Conservation (phyloP, 2,797 vertebrate species). For the Thripadectes ignobilis region DNA sequence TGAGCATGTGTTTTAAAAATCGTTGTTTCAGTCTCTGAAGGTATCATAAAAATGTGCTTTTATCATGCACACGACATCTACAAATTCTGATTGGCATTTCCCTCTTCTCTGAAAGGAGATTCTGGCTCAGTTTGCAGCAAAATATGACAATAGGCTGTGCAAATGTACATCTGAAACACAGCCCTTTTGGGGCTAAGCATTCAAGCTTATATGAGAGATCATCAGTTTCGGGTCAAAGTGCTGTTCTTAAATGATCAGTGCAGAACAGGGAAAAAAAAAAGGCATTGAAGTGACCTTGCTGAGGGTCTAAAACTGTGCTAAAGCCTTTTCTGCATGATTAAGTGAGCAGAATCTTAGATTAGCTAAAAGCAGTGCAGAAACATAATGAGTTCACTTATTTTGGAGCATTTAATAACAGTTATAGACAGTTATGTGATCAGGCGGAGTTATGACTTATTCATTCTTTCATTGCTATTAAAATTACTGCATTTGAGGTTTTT, state of each 20-base stretch:
- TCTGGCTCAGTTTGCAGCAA: slow-evolving; percentile 71
- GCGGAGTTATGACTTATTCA: slow-evolving; percentile 86
- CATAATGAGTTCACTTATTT: slow-evolving; percentile 87
- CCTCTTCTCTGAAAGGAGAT: slow-evolving; percentile 51
- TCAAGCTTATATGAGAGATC: slow-evolving; percentile 75
- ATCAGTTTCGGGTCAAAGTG: slow-evolving; percentile 80
- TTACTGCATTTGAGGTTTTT: slow-evolving; percentile 88
- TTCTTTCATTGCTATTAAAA: slow-evolving; percentile 87
- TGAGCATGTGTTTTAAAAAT: slow-evolving; percentile 46
- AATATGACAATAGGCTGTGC: slow-evolving; percentile 72
- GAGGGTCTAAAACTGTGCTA: slow-evolving; percentile 79
- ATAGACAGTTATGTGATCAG: slow-evolving; percentile 88
- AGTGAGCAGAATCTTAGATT: slow-evolving; percentile 84
- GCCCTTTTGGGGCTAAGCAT: slow-evolving; percentile 71
- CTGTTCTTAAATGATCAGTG: slow-evolving; percentile 80
- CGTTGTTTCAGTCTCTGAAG: not conserved
- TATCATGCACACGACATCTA: slow-evolving; percentile 13
- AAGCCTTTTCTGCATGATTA: slow-evolving; percentile 82
- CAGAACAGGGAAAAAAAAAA: slow-evolving; percentile 68
- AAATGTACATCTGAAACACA: slow-evolving; percentile 72
- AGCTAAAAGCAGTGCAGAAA: slow-evolving; percentile 85
- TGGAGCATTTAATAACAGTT: slow-evolving; percentile 84
- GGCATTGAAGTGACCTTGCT: slow-evolving; percentile 82
- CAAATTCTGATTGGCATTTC: slow-evolving; percentile 70
- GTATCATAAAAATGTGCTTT: slow-evolving; percentile 58